Base-by-base conservation (phyloP, 2,113 vertebrate genomes). In the Mesitornis unicolor region DNA sequence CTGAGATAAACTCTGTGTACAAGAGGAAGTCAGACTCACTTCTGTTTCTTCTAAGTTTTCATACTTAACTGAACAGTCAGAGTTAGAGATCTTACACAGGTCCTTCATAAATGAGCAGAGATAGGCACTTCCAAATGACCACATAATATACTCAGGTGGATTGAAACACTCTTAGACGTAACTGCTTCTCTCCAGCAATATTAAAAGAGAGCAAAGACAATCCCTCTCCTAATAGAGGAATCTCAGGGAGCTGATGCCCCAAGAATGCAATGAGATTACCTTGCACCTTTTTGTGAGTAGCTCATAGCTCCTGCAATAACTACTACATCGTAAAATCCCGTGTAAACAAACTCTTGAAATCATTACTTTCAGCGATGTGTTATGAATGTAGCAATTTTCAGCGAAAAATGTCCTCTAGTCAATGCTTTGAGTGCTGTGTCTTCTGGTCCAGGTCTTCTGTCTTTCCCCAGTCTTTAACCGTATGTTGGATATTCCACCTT, bases 401-500 rank as follows among this genome's bases (percentile, higher is more conserved):
- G 50, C 25, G 20, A 45, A 65, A 65, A 56, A 9, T 2, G 0
- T 65, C 40, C 24, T 43, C 29, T 47, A 26, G 24, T 75, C 35
- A 79, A 20, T 76, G 36, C 15, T 78, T 45, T 50, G 28, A 31
- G 14, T 61, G 17, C 47, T 40, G 7, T 15, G 11, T 24, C 29
- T 43, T 70, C 38, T 79, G 19, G 43, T 83, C 9, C 17, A 40
- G 14, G 75, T 45, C 60, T 63, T 60, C 13, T 50, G 13, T 19
- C 16, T 89, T 71, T 13, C 86, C 87, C 91, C 91, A 93, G 48
- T 54, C 67, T 29, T 86, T n/a, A 10, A 90, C 13, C 0, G 48
- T 82, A 24, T 96, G 57, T 74, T 97, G 92, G 35, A 94, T 94
- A 13, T 54, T 84, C 97, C 97, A 97, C 13, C 8, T 76, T 26